phyloP scores from a whole-genome alignment of 2,888 invertebrate species.

The Erpobdella octoculata region DNA sequence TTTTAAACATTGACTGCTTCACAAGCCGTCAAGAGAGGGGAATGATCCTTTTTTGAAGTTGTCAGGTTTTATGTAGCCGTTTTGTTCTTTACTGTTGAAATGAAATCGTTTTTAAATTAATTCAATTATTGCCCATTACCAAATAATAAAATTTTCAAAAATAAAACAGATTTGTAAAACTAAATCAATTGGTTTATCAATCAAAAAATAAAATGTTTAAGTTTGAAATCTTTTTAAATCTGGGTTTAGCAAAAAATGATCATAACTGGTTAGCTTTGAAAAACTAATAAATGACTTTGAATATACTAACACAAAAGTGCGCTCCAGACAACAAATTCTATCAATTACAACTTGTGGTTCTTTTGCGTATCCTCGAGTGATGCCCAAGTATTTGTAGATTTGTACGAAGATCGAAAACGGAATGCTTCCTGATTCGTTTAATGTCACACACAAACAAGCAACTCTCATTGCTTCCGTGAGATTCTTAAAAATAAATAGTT shows the following conservation, averaged over 20 bases:
- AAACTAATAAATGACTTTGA: neutral
- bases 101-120: too few species aligned
- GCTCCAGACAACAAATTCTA: slow-evolving; percentile 26
- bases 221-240: too few species aligned
- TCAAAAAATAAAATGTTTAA: too few species aligned
- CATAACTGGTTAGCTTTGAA: neutral
- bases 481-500: slow-evolving; percentile 3
- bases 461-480: slow-evolving; percentile 24
- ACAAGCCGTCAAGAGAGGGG: slow-evolving; percentile 22
- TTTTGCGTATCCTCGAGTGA: slow-evolving; percentile 25
- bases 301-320: slow-evolving; percentile 21
- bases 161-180: neutral
- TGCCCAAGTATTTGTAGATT: slow-evolving; percentile 31
- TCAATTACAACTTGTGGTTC: slow-evolving; percentile 17
- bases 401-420: slow-evolving; percentile 27
- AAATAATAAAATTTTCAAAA: too few species aligned
- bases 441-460: slow-evolving; percentile 18
- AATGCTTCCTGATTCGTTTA: slow-evolving; percentile 24
- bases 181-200: too few species aligned
- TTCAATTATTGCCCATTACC: too few species aligned
- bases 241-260: too few species aligned
- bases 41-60: slow-evolving; percentile 17
- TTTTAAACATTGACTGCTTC: neutral
- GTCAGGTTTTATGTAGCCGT: slow-evolving; percentile 25
- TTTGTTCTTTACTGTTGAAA: slow-evolving; percentile 14